phyloP scores from a whole-genome alignment of 2,797 vertebrate genomes.

The Choloepus didactylus region DNA sequence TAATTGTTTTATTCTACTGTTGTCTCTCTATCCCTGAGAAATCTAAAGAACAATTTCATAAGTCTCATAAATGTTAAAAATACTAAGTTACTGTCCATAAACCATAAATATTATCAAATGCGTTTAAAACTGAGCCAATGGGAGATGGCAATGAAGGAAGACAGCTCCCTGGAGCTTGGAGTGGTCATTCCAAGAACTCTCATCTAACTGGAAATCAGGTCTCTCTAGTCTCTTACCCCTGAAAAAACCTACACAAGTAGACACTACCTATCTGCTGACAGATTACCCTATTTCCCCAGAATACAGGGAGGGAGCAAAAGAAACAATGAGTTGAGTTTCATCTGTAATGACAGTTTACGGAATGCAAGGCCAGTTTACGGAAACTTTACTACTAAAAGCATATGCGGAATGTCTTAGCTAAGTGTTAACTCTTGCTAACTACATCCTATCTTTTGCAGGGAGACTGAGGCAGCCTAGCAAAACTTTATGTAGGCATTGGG shows the following conservation, averaged over 20 bases:
- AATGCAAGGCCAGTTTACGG: background rate
- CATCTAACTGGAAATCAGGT: background rate
- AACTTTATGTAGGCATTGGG: background rate
- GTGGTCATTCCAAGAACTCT: background rate
- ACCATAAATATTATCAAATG: background rate
- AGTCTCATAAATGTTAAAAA: constrained; percentile 16
- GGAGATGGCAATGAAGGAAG: background rate
- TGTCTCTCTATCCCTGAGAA: background rate
- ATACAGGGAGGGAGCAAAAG: background rate
- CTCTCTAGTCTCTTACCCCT: background rate
- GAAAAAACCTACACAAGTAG: background rate
- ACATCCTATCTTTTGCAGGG: background rate
- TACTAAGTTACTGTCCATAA: background rate
- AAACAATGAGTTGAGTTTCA: background rate
- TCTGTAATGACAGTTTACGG: background rate
- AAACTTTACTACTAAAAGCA: background rate
- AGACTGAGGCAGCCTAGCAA: background rate
- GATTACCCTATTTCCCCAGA: background rate
- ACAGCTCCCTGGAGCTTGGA: background rate
- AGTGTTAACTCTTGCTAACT: background rate
- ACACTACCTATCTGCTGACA: background rate
- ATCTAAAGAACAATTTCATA: background rate
- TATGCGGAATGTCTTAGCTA: background rate
- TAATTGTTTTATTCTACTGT: constrained; percentile 38
- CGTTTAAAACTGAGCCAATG: background rate